phyloP scores from a whole-genome alignment of 2,113 vertebrate genomes.

The Microcebus lehilahytsara region DNA sequence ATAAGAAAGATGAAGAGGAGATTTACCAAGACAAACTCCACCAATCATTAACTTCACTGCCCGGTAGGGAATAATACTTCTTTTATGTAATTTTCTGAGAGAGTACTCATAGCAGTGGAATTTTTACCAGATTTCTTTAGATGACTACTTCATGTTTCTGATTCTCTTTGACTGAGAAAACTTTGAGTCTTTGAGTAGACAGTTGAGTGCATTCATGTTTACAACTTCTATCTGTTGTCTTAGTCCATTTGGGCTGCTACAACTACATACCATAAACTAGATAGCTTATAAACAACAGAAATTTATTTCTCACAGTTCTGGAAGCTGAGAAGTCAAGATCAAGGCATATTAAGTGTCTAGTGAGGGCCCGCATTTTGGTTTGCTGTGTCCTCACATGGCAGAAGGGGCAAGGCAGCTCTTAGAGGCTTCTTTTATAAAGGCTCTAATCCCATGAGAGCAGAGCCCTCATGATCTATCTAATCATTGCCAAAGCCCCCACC shows the following conservation, averaged over 20 bases:
- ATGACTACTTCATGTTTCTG: background rate
- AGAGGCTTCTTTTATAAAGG: background rate
- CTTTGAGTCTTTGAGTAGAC: background rate
- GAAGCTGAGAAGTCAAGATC: background rate
- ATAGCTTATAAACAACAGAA: background rate
- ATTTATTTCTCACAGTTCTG: background rate
- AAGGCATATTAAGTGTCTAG: background rate
- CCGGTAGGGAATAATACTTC: too few relatives aligned
- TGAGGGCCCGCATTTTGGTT: background rate
- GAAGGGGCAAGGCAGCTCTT: background rate
- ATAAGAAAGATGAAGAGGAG: background rate
- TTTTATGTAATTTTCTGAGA: background rate
- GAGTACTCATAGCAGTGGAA: background rate
- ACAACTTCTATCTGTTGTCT: background rate
- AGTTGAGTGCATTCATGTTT: background rate
- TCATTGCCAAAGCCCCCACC: background rate
- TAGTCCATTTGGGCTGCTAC: background rate
- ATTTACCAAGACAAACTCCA: background rate
- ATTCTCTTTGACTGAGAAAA: background rate
- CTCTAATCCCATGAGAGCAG: background rate
- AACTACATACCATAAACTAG: background rate
- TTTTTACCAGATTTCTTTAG: background rate
- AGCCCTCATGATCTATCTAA: background rate
- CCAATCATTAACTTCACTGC: background rate
- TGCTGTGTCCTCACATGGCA: background rate